Percentiles rank a stretch among this genome's conserved stretches.
Evolutionary conservation across 2,888 invertebrate genomes (phyloP).

Genomic region (Acrobasis repandana): DNA sequence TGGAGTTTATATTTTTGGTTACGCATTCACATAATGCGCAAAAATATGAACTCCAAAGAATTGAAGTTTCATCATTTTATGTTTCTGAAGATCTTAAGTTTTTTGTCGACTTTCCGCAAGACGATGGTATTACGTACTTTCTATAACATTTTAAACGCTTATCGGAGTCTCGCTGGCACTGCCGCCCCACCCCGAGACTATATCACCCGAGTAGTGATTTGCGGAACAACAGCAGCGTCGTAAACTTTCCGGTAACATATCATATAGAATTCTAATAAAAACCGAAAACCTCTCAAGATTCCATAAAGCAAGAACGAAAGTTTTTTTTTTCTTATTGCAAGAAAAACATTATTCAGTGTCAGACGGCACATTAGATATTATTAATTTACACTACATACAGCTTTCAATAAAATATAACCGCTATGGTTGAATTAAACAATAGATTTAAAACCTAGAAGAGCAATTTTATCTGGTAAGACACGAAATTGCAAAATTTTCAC

Average conservation of each 20-base stretch:
- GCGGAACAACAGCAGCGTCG: slow-evolving; percentile 32
- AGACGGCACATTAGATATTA: too few relatives aligned
- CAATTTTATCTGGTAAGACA: slow-evolving; percentile 5
- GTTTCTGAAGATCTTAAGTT: too few relatives aligned
- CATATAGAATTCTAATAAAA: slow-evolving; percentile 7
- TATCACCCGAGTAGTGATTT: slow-evolving; percentile 45
- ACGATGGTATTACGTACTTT: too few relatives aligned
- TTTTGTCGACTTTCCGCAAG: too few relatives aligned
- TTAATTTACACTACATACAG: too few relatives aligned
- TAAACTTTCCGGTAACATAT: slow-evolving; percentile 10
- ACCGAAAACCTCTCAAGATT: neutral
- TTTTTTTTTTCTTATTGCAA: neutral
- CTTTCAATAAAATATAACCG: too few relatives aligned
- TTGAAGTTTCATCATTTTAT: too few relatives aligned
- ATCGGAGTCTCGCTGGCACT: slow-evolving; percentile 28
- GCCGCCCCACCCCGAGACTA: slow-evolving; percentile 33
- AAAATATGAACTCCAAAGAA: too few relatives aligned
- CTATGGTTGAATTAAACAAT: neutral
- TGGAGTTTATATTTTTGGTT: too few relatives aligned
- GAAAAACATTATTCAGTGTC: too few relatives aligned
- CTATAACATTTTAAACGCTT: too few relatives aligned
- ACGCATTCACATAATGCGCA: too few relatives aligned
- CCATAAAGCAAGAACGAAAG: neutral
- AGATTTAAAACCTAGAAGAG: neutral
- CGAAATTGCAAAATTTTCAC: slow-evolving; percentile 11